phyloP scores from a whole-genome alignment of 2,797 vertebrate species.

The Picus viridis region DNA sequence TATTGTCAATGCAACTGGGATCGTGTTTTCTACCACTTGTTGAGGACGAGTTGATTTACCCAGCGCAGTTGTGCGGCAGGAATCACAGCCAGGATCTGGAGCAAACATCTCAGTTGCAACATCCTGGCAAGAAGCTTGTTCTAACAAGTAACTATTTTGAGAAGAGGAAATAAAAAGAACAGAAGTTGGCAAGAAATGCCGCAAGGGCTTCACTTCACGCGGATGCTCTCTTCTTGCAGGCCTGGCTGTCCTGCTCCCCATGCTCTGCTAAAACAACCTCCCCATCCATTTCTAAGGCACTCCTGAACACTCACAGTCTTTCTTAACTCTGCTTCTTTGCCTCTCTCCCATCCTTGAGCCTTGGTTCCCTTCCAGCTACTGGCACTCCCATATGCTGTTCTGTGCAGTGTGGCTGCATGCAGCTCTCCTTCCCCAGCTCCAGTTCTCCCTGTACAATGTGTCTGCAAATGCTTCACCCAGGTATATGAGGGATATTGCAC shows the following conservation, averaged over 20 bases:
- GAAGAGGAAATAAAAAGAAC: conserved; percentile 33
- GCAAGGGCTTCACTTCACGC: not conserved
- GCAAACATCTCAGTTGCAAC: conserved; percentile 34
- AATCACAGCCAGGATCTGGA: conserved; percentile 47
- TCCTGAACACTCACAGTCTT: not conserved
- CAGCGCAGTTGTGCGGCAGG: not conserved
- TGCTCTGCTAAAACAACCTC: not conserved
- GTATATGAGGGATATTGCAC: rapidly evolving
- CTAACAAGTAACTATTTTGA: conserved; percentile 46
- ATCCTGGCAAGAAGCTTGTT: conserved; percentile 54
- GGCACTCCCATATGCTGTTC: rapidly evolving
- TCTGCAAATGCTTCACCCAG: not conserved
- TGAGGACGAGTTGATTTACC: not conserved
- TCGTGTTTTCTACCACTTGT: conserved; percentile 16
- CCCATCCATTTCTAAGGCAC: not conserved
- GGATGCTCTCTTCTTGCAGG: not conserved
- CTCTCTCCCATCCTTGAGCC: not conserved
- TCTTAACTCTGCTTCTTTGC: not conserved
- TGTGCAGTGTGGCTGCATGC: rapidly evolving
- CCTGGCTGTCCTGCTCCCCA: not conserved
- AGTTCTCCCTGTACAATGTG: not conserved
- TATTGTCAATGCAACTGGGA: conserved; percentile 26
- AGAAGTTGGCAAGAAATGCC: conserved; percentile 9
- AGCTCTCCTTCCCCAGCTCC: not conserved
- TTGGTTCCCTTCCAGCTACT: not conserved